Evolutionary conservation across 2,888 invertebrate species (phyloP).

Genomic region (Tineola bisselliella): DNA sequence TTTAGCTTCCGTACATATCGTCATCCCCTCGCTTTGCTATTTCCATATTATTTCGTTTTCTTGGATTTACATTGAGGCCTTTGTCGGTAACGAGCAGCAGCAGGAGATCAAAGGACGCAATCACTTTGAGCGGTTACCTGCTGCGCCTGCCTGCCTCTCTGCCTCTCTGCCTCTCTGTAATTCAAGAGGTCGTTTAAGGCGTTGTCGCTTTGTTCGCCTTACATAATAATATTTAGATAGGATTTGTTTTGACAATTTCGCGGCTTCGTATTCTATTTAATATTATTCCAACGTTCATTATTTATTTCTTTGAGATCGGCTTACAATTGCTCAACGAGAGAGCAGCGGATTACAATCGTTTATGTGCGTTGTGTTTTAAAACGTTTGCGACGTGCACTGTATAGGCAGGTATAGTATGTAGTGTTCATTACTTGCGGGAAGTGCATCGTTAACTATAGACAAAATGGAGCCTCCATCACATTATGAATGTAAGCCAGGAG

Average conservation of each 20-base stretch:
- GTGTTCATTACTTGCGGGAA: slow-evolving; percentile 35
- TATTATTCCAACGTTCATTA: background rate
- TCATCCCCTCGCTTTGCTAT: no score
- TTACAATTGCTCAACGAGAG: no score
- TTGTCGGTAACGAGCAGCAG: slow-evolving; percentile 8
- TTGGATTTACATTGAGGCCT: slow-evolving; percentile 16
- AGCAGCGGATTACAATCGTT: no score
- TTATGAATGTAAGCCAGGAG: background rate
- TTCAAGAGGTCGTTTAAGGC: background rate
- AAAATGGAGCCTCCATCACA: slow-evolving; percentile 30
- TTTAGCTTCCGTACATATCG: no score
- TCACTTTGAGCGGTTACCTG: background rate
- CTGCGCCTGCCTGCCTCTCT: background rate
- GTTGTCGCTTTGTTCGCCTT: background rate
- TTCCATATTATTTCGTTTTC: slow-evolving; percentile 55
- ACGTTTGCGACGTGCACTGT: no score
- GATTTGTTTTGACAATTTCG: background rate
- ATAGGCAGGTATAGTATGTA: no score
- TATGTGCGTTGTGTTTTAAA: no score
- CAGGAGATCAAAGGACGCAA: slow-evolving; percentile 15
- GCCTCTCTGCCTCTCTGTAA: background rate
- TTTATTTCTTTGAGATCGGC: no score
- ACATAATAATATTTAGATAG: background rate
- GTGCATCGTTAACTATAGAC: slow-evolving; percentile 52
- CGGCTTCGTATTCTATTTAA: no score